phyloP scores from a whole-genome alignment of 53 echinoderm and acorn worm species.

The Luidia sarsii region DNA sequence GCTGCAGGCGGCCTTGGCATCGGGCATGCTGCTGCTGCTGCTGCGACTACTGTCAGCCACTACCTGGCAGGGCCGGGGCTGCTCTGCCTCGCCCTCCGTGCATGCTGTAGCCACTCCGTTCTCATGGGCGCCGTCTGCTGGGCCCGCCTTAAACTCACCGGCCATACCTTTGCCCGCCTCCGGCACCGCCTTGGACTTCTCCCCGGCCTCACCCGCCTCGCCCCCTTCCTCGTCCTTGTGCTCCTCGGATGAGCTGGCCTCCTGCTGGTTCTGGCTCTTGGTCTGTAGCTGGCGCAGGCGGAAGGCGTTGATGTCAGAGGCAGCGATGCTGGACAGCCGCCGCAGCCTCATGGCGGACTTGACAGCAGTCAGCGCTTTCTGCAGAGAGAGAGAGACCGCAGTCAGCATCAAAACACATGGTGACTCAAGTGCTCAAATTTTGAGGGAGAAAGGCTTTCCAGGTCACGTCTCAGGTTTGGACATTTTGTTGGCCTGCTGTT shows the following conservation, averaged over 20 bases:
- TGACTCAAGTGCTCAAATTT: no score
- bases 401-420: no score
- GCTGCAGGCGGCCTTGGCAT: not conserved
- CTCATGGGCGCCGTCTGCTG: not conserved
- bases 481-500: no score
- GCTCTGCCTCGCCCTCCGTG: not conserved
- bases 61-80: no score
- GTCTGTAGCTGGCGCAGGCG: slow-evolving; percentile 30
- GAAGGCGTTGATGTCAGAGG: slow-evolving; percentile 52
- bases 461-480: no score
- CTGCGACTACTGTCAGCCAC: slow-evolving; percentile 5
- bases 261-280: not conserved
- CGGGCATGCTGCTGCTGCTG: slow-evolving; percentile 36
- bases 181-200: not conserved
- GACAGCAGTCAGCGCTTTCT: slow-evolving; percentile 99
- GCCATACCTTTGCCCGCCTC: slow-evolving; percentile 22
- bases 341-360: slow-evolving; percentile 92
- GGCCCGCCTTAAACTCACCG: slow-evolving; percentile 1
- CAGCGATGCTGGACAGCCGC: slow-evolving; percentile 80
- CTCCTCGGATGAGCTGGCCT: slow-evolving; percentile 15
- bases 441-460: no score
- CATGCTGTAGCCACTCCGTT: slow-evolving; percentile 1
- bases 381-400: not conserved
- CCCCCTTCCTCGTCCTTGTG: no score
- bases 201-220: no score